Base-by-base conservation (phyloP, 2,888 invertebrate species). In the Lasioglossum leucozonium region DNA sequence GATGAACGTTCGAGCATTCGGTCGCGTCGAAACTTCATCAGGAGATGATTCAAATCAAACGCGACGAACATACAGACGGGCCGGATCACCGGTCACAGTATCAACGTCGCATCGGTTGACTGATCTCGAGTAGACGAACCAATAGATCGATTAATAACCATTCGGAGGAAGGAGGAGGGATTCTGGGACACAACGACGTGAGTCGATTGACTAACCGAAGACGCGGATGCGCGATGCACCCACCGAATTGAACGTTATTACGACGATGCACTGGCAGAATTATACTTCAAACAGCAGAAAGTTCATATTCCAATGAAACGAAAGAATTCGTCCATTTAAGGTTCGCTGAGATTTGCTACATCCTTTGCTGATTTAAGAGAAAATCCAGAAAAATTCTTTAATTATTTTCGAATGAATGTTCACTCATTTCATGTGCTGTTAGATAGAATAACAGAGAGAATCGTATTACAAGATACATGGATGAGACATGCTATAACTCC, bases 121-220 rank as follows among this genome's bases (percentile, higher is more conserved):
- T 65, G 81, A 65, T 81, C 40, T 62, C 18, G 11, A 58, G 44
- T 18, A 81, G 44, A 62, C 58, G 72, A 71, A 26, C 58, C 82
- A 62, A 62, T 72, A 62, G 74, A 82, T 73, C 82, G 79, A 75
- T 72, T 82, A 82, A 82, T 82, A 79, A 79, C 77, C 69, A 73
- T 71, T 62, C 67, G 34, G 26, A 16, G 5, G 65, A 37, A 40
- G 69, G 47, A 62, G 37, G 1, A 51, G 37, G 22, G 65, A 55
- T 74, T 13, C 44, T 18, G 62, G 11, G 37, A 72, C 62, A 44
- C n/a, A n/a, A n/a, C 34, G 58, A 67, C 55, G 22, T 16, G 58
- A 79, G 26, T 62, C 22, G 47, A 84, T 77, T 40, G 40, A 55
- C 62, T 73, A 80, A 73, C 67, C 8, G 58, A 69, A 73, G 67